Base-by-base conservation (phyloP, 2,113 vertebrate genomes). In the Hippolais icterina region DNA sequence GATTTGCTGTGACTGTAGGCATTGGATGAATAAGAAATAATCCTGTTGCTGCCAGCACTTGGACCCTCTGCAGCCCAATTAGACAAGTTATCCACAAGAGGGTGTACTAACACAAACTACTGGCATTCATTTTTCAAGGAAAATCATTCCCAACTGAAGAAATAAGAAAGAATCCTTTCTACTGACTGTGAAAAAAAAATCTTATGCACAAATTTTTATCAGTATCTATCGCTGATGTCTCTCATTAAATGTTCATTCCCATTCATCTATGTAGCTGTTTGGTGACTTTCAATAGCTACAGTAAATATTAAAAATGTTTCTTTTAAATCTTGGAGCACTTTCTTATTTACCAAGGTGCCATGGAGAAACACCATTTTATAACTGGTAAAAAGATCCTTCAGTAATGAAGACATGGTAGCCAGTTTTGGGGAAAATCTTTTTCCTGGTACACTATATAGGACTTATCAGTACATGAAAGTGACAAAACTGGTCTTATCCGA, bases 41-140 rank as follows among this genome's bases (percentile, higher is more conserved):
- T 33, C 10, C 28, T n/a, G 7, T 20, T 65, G 2, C 25, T 86
- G 71, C 24, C 27, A 46, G 29, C 20, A 22, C 4, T 1, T 23
- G 52, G 22, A 39, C 8, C 1, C 15, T 16, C 25, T 57, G 57
- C 24, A 59, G 42, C 11, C 53, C 63, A 94, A 21, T 90, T 93
- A 93, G 37, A 64, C 1, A 1, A 33, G 50, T 88, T 89, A 93
- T 88, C 97, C 97, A 98, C 97, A 95, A 98, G 97, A 80, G 97
- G 97, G 98, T 97, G 95, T 93, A 20, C 91, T 98, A 97, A 89
- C 95, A 96, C 96, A 96, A 96, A 64, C 47, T 95, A 97, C 80
- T 33, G n/a, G 13, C 70, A 35, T 35, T 60, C 19, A 19, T 53
- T 78, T 89, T 69, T 33, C 68, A 70, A 57, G 75, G 11, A 81